Conservation (phyloP, 2,888 invertebrate species). For the Diaphora mendica region DNA sequence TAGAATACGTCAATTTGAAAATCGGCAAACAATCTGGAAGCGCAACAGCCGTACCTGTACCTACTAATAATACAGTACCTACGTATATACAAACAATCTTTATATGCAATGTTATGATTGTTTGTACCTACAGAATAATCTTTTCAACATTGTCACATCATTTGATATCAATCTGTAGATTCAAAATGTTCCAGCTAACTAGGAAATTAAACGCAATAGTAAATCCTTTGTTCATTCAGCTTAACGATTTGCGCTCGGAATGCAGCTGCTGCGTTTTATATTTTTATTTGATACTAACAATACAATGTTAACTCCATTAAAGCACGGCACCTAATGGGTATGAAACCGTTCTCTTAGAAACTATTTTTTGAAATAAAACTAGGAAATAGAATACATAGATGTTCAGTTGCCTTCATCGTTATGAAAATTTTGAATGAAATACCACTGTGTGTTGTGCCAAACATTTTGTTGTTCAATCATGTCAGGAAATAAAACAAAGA, state of each 20-base stretch:
- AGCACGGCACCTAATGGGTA: background rate
- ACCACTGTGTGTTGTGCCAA: background rate
- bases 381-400: background rate
- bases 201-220: conserved; percentile 1
- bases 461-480: no score
- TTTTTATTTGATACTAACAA: conserved; percentile 15
- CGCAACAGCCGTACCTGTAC: no score
- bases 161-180: background rate
- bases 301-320: conserved; percentile 6
- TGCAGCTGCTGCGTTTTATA: conserved; percentile 22
- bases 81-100: no score
- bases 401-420: background rate
- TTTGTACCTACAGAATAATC: no score
- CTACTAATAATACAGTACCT: no score
- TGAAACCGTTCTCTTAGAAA: background rate
- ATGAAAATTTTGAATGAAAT: background rate
- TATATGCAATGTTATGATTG: no score
- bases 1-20: no score
- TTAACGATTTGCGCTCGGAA: conserved; percentile 8
- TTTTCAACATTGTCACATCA: background rate
- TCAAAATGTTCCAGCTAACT: background rate
- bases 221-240: conserved; percentile 13
- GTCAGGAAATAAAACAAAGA: no score
- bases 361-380: background rate
- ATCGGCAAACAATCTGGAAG: no score